Evolutionary conservation across 2,113 vertebrate genomes (phyloP).

Genomic region (Sclerurus mexicanus): DNA sequence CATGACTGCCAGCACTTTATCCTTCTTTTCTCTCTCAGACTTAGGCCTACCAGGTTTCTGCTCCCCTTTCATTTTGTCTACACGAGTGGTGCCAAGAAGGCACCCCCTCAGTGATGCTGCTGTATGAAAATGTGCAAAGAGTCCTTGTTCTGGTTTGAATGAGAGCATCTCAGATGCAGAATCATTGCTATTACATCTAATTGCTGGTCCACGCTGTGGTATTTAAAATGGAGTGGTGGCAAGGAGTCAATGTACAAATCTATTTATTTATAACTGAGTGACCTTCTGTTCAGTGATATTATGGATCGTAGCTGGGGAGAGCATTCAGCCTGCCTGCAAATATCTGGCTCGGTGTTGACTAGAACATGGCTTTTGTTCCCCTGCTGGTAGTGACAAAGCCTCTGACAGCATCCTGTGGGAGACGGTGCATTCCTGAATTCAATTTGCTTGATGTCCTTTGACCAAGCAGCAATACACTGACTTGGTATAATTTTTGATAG

Average conservation of each 20-base stretch:
- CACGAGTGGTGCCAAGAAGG: neutral
- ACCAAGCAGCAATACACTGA: conserved; percentile 22
- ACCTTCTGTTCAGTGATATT: conserved; percentile 41
- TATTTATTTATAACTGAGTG: conserved; percentile 30
- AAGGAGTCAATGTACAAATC: conserved; percentile 17
- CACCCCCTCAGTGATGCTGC: rapidly evolving
- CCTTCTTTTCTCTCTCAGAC: neutral
- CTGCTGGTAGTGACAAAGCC: conserved; percentile 5
- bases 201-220: neutral
- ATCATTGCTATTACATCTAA: neutral
- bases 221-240: conserved; percentile 13
- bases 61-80: neutral
- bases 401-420: conserved; percentile 12
- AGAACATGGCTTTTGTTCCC: neutral
- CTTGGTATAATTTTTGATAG: neutral
- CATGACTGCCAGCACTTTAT: neutral
- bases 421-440: neutral
- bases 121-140: neutral
- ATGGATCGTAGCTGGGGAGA: neutral
- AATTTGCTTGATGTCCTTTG: conserved; percentile 40
- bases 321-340: neutral
- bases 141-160: neutral
- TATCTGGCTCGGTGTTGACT: neutral
- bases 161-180: neutral
- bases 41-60: neutral